Evolutionary conservation across 2,113 vertebrate species (phyloP), one percentile per base, ranked within the genome.

Genomic region (Gopherus evgoodei): DNA sequence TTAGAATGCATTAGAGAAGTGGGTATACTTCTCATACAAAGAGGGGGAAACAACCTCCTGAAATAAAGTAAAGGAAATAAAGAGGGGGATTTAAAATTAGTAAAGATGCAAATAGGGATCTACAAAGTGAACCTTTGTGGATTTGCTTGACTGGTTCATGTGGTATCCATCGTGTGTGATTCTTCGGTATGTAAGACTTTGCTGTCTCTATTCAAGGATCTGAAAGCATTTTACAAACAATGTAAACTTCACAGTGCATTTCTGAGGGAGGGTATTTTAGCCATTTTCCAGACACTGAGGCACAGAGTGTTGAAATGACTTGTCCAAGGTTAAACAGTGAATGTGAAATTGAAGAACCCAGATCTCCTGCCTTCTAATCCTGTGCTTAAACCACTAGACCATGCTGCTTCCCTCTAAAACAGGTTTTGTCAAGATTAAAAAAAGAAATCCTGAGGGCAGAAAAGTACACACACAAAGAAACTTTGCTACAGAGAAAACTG

Each of bases 41-140:
- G 47, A 13, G 16, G 24, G 16, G 16, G 10, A 29, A 27, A 29
- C 27, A 5, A n/a, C 21, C 44, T 75, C 21, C 22, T 53, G 2
- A 1, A 8, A 11, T 4, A 29, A 16, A 47, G 8, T 10, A 6
- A 31, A 38, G 42, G 6, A 75, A 38, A 27, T 8, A 7, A 56
- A 27, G 0, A 10, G 1, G 19, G 3, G 8, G 8, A 38, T 81
- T 81, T 3, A 42, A 44, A 12, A 54, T 1, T 5, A 29, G 24
- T 3, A 21, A 29, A 2, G 14, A 17, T 9, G 56, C 86, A 29
- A 62, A 29, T 16, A 31, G 10, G 44, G 22, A 31, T 5, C 42
- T 27, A 31, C 29, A 5, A 4, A 5, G 8, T 5, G 19, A 12
- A 25, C 47, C 4, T 49, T 59, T 11, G 78, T 27, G 49, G 78